Percentiles rank a stretch among this genome's conserved stretches.
phyloP scores from a whole-genome alignment of 2,888 invertebrate genomes.

The Idaea straminata region DNA sequence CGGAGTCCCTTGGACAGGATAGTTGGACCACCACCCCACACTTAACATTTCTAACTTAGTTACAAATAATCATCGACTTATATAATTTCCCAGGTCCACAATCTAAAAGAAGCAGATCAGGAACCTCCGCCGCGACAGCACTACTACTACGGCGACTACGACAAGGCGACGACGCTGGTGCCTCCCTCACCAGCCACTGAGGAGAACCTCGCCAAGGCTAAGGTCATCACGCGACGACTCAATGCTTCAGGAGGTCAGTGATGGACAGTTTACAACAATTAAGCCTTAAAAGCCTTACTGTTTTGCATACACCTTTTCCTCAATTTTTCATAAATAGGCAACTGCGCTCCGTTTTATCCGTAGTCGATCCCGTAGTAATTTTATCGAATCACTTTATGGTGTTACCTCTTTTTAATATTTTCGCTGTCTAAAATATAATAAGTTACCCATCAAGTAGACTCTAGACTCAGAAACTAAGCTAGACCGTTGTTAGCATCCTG shows the following conservation, averaged over 20 bases:
- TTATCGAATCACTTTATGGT: no score
- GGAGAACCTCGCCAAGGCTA: conserved; percentile 81
- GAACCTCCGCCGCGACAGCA: conserved; percentile 40
- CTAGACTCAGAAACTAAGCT: no score
- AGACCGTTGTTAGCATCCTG: no score
- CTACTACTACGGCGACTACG: conserved; percentile 40
- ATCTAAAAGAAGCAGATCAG: conserved; percentile 70
- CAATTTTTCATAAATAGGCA: no score
- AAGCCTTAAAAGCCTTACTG: background rate
- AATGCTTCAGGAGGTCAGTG: conserved; percentile 75
- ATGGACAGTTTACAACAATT: background rate
- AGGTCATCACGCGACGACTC: conserved; percentile 77
- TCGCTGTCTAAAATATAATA: no score
- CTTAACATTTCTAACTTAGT: background rate
- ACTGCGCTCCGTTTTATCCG: no score
- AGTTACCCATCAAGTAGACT: no score
- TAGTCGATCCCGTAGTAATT: no score
- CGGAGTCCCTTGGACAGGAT: background rate
- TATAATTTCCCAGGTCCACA: conserved; percentile 63
- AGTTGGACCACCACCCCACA: background rate
- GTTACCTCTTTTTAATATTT: no score
- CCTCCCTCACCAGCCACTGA: conserved; percentile 75
- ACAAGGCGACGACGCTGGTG: conserved; percentile 48
- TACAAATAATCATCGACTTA: background rate
- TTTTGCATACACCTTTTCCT: background rate